Percentiles rank a stretch among this genome's conserved stretches.
Conservation (phyloP, 53 echinoderm and acorn worm genomes). For the Crossaster papposus region DNA sequence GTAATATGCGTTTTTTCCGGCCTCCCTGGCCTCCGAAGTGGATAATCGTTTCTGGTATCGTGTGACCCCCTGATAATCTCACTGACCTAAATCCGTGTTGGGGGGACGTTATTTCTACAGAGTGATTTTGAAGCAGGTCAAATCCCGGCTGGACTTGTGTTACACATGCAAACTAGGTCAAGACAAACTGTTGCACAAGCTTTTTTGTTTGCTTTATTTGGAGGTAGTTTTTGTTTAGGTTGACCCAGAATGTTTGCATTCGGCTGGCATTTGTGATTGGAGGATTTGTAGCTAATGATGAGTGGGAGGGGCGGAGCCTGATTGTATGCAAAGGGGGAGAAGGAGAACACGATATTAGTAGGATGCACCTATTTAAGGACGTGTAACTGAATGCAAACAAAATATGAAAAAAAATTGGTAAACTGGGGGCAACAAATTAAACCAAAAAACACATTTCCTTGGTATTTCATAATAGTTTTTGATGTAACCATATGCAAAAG, state of each 20-base stretch:
- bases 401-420: no score
- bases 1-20: neutral
- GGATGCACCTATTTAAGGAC: no score
- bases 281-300: neutral
- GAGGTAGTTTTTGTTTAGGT: neutral
- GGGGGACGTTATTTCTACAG: neutral
- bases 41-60: slow-evolving; percentile 13
- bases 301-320: neutral
- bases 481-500: no score
- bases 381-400: no score
- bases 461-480: no score
- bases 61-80: slow-evolving; percentile 15
- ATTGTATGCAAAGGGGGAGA: neutral
- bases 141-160: neutral
- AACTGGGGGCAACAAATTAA: no score
- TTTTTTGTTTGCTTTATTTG: no score
- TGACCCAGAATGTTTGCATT: neutral
- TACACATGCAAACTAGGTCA: neutral
- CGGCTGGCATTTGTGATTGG: neutral
- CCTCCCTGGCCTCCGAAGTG: neutral
- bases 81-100: neutral
- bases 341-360: neutral
- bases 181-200: neutral
- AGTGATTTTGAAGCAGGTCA: neutral
- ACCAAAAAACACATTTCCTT: no score